Percentiles rank a stretch among this genome's conserved stretches.
phyloP scores from a whole-genome alignment of 2,888 invertebrate genomes.

The Liopterus haemorrhoidalis region DNA sequence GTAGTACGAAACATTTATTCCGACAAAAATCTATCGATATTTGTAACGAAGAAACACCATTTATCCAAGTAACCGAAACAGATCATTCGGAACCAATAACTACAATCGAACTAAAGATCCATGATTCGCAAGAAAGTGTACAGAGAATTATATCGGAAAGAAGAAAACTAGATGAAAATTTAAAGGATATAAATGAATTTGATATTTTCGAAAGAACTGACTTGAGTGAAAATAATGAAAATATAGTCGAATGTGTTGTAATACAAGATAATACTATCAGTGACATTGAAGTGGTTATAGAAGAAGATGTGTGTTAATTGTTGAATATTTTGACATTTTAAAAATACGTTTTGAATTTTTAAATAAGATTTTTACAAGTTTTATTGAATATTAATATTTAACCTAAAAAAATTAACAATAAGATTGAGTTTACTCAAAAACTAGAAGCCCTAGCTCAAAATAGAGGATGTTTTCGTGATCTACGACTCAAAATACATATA shows the following conservation, averaged over 20 bases:
- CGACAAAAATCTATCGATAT: slow-evolving; percentile 53
- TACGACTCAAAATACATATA: too few relatives aligned
- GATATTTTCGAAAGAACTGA: slow-evolving; percentile 42
- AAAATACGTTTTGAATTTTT: too few relatives aligned
- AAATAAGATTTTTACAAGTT: too few relatives aligned
- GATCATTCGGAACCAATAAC: slow-evolving; percentile 11
- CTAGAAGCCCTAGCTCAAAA: too few relatives aligned
- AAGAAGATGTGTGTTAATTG: slow-evolving; percentile 18
- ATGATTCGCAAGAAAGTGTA: slow-evolving; percentile 50
- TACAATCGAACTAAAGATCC: slow-evolving; percentile 33
- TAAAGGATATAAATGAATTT: slow-evolving; percentile 40
- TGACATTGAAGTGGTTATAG: slow-evolving; percentile 4
- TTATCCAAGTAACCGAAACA: slow-evolving; percentile 37
- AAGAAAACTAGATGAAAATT: slow-evolving; percentile 51
- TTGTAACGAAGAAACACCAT: slow-evolving; percentile 49
- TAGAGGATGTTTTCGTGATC: too few relatives aligned
- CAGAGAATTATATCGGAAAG: slow-evolving; percentile 58
- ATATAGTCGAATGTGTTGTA: too few relatives aligned
- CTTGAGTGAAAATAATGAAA: slow-evolving; percentile 34
- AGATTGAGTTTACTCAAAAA: too few relatives aligned
- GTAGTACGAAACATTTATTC: slow-evolving; percentile 54
- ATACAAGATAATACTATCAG: too few relatives aligned
- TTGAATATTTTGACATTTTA: too few relatives aligned
- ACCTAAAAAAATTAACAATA: too few relatives aligned
- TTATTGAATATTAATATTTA: too few relatives aligned